phyloP scores from a whole-genome alignment of 2,113 vertebrate species.

The Ibidorhyncha struthersii region DNA sequence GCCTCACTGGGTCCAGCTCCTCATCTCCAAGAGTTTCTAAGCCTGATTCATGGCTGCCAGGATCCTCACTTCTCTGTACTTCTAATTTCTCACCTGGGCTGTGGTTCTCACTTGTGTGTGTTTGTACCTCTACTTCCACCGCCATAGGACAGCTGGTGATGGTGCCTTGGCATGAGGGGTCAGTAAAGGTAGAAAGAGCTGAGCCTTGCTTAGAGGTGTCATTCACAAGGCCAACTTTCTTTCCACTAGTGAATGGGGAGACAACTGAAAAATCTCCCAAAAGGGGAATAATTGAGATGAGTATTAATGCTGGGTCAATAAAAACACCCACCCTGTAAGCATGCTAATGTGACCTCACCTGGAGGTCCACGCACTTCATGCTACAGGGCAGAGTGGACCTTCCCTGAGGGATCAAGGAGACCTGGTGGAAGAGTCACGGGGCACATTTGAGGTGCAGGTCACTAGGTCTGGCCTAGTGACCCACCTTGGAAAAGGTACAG shows the following conservation, averaged over 20 bases:
- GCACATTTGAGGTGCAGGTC: background rate
- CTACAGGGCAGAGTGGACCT: background rate
- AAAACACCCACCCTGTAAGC: background rate
- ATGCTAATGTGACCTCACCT: background rate
- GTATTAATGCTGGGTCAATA: background rate
- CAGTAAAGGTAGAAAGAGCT: background rate
- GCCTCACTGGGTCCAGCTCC: background rate
- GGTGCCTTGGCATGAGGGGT: background rate
- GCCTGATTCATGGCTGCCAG: background rate
- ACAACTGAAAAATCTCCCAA: background rate
- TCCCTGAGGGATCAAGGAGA: background rate
- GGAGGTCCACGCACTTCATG: background rate
- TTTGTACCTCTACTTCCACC: background rate
- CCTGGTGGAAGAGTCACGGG: background rate
- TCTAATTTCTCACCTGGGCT: background rate
- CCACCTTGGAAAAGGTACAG: background rate
- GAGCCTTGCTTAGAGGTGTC: background rate
- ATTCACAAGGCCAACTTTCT: background rate
- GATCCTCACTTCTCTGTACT: accelerated
- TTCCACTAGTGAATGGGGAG: background rate
- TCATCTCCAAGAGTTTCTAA: background rate
- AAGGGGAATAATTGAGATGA: background rate
- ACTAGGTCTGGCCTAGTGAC: background rate
- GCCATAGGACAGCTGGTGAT: background rate
- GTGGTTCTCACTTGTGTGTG: background rate